These are phyloP conservation scores for Nesoenas mayeri DNA, from an alignment of 2,113 vertebrate genomes.

Conservation along the genomic window DNA sequence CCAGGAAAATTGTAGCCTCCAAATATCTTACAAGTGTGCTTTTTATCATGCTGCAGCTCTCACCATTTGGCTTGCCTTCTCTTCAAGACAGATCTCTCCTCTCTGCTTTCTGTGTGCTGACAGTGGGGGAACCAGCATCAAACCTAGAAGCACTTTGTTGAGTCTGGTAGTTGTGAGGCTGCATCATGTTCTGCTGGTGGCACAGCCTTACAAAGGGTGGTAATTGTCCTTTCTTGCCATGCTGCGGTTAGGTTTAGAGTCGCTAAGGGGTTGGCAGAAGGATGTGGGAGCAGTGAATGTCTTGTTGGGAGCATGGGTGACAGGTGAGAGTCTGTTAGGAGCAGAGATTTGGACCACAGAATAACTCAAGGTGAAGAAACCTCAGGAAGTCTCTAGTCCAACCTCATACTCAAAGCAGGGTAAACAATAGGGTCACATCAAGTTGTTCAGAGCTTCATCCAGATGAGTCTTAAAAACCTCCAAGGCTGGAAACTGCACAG, in stretches of 20 bases:
- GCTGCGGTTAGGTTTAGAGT: not conserved
- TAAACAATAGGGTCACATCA: not conserved
- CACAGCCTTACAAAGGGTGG: not conserved
- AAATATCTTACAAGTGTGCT: not conserved
- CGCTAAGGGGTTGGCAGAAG: not conserved
- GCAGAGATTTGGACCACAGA: not conserved
- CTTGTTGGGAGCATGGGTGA: not conserved
- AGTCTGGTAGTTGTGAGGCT: not conserved
- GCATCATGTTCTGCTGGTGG: not conserved
- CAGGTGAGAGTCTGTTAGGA: not conserved
- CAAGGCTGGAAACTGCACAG: not conserved
- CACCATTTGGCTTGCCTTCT: not conserved
- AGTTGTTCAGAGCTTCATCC: not conserved
- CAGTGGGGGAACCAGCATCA: not conserved
- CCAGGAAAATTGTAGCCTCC: not conserved
- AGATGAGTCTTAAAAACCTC: not conserved
- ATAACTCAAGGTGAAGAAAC: not conserved
- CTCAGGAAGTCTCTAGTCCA: not conserved
- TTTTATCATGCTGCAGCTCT: not conserved
- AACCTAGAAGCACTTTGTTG: not conserved
- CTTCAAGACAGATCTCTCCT: not conserved
- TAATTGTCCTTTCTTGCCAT: not conserved
- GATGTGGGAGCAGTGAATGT: not conserved
- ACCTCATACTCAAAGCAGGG: not conserved
- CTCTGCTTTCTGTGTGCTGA: not conserved